Evolutionary conservation across 2,797 vertebrate genomes (phyloP).

Genomic region (Dromococcyx pavoninus): DNA sequence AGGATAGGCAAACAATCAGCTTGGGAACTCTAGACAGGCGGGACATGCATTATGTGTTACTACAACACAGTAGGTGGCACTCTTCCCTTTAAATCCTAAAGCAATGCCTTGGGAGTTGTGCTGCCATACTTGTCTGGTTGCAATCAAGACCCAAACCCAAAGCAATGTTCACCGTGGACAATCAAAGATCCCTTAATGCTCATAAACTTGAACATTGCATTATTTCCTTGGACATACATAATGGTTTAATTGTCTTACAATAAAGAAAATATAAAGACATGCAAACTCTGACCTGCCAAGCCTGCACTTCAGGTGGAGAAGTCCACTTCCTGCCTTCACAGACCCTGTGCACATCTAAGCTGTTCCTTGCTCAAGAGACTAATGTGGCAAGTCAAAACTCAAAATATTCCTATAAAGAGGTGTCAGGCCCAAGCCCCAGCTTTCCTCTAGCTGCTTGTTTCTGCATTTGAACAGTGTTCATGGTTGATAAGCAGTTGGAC

Average conservation of each 20-base stretch:
- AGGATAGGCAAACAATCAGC: neutral
- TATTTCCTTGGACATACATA: neutral
- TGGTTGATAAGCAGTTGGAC: neutral
- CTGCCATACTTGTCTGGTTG: constrained; percentile 13
- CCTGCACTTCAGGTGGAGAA: neutral
- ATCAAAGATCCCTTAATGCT: neutral
- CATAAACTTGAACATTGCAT: neutral
- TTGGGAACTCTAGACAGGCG: neutral
- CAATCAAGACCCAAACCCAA: neutral
- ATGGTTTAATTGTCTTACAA: neutral
- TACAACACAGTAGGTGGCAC: constrained; percentile 45
- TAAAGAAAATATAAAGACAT: neutral
- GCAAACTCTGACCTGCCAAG: neutral
- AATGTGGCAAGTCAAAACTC: neutral
- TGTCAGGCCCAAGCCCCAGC: neutral
- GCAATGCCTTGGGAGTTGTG: neutral
- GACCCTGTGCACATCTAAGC: accelerated
- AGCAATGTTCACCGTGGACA: neutral
- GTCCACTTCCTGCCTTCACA: neutral
- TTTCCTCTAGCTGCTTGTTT: neutral
- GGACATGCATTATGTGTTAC: neutral
- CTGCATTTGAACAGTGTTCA: neutral
- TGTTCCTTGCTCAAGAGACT: neutral
- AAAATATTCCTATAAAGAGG: neutral
- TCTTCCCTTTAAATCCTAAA: constrained; percentile 43